Evolutionary conservation across 2,113 vertebrate genomes (phyloP), one percentile per base, ranked within the genome.

Genomic region (Myiagra hebetior): DNA sequence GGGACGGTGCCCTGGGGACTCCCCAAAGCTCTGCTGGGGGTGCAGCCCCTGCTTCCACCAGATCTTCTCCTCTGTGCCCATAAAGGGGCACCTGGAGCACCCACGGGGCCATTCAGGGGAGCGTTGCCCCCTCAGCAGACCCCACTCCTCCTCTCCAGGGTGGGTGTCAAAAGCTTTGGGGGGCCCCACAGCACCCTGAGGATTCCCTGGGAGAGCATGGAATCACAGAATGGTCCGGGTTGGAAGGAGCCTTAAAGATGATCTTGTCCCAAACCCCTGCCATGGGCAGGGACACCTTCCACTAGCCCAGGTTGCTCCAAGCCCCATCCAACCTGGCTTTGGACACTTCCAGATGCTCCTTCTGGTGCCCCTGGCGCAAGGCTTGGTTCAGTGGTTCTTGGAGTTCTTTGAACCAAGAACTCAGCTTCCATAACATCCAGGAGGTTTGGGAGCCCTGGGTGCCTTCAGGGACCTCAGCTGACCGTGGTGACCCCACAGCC

Each of bases 81-180:
- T 2, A 2, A 60, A 50, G 28, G 37, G 20, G 73, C 39, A 59
- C 24, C 24, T 0, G 0, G 26, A 52, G 59, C 31, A 53, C 47
- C 59, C 63, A 8, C 0, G 2, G 41, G 3, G 10, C 22, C 0
- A 0, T 7, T 16, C 14, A 5, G 18, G 28, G 55, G 15, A 16
- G 20, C 2, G 3, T 3, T 27, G 5, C 12, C 30, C 3, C 44
- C 41, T 13, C 62, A 42, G 79, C 46, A 65, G n/a, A 30, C 4
- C 42, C 50, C 4, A 1, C 55, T 60, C 3, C 11, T 78, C 23
- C 23, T 53, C 5, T 49, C 33, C 10, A 15, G 10, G 55, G 72
- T 73, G 56, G 14, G 14, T 57, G 33, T 22, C 55, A 21, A 13
- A 13, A 56, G 31, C 15, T 24, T 30, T 46, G 15, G 30, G 52